Conservation (phyloP, 2,797 vertebrate species). For the Megaceryle alcyon region DNA sequence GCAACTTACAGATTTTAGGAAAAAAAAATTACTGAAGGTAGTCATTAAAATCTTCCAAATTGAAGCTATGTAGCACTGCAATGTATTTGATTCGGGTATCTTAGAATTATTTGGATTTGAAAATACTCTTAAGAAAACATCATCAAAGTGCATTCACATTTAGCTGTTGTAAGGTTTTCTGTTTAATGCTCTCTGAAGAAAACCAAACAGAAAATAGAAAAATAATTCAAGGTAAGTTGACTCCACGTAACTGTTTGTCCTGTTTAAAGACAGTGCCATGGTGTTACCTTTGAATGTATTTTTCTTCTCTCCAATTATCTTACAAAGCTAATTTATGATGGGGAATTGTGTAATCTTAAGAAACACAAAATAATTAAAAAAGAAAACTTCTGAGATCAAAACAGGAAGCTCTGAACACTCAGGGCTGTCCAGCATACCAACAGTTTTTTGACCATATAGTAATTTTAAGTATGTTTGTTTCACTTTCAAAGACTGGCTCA, state of each 20-base stretch:
- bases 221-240: not conserved
- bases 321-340: not conserved
- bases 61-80: not conserved
- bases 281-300: not conserved
- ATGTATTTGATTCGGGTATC: not conserved
- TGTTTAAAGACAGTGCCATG: not conserved
- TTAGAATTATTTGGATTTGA: not conserved
- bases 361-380: not conserved
- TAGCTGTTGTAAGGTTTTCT: not conserved
- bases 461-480: not conserved
- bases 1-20: not conserved
- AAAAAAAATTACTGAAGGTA: not conserved
- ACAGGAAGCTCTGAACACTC: not conserved
- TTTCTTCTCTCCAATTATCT: not conserved
- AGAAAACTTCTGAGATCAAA: not conserved
- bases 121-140: not conserved
- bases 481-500: not conserved
- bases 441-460: not conserved
- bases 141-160: not conserved
- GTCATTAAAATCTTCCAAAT: not conserved
- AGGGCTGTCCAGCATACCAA: not conserved
- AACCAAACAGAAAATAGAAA: not conserved
- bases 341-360: not conserved
- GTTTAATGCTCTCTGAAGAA: not conserved
- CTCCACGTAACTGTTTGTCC: not conserved